phyloP scores from a whole-genome alignment of 2,888 invertebrate species.

The Chalcis sispes region DNA sequence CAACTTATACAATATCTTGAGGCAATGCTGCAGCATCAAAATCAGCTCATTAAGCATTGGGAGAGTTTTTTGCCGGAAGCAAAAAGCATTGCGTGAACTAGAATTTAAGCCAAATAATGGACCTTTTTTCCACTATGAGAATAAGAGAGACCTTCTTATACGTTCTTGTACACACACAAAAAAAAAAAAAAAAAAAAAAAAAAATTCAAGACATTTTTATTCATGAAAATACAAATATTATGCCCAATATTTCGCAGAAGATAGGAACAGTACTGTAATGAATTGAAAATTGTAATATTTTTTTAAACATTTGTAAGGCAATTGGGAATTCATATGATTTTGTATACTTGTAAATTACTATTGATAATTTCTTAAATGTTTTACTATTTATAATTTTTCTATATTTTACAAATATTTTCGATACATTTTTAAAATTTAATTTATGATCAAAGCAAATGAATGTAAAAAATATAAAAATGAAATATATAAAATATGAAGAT shows the following conservation, averaged over 20 bases:
- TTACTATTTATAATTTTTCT: too few species aligned
- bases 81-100: slow-evolving; percentile 88
- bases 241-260: slow-evolving; percentile 8
- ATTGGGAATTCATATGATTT: neutral
- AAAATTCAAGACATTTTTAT: slow-evolving; percentile 34
- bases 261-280: slow-evolving; percentile 27
- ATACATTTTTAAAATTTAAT: too few species aligned
- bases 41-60: slow-evolving; percentile 95
- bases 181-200: slow-evolving; percentile 3
- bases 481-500: too few species aligned
- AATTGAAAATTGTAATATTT: slow-evolving; percentile 1
- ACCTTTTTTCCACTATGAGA: slow-evolving; percentile 20
- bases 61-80: slow-evolving; percentile 97
- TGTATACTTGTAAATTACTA: too few species aligned
- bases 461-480: too few species aligned
- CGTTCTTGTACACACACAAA: too few species aligned
- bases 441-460: too few species aligned
- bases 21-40: slow-evolving; percentile 95
- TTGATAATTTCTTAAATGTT: too few species aligned
- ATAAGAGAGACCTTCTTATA: slow-evolving; percentile 4
- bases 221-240: slow-evolving; percentile 22
- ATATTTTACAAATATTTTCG: too few species aligned
- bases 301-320: too few species aligned
- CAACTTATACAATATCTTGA: slow-evolving; percentile 95
- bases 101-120: neutral